Evolutionary conservation across 2,113 vertebrate genomes (phyloP).

Genomic region (Dendrocopos noguchii): DNA sequence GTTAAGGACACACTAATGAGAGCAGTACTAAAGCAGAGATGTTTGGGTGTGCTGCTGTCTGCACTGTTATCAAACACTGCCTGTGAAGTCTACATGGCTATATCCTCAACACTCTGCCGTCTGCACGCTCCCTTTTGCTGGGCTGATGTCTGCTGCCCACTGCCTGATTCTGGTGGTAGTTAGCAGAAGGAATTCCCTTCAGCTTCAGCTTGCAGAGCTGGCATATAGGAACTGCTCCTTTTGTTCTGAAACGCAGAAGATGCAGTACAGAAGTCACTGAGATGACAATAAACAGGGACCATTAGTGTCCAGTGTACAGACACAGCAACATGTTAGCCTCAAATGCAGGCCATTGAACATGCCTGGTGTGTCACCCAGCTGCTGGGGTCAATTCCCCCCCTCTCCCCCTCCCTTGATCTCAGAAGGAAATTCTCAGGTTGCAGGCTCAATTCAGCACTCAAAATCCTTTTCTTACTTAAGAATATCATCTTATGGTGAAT

Average conservation of each 20-base stretch:
- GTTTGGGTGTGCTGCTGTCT: neutral
- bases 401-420: neutral
- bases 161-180: neutral
- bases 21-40: fast-evolving
- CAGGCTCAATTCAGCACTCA: neutral
- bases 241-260: neutral
- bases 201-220: neutral
- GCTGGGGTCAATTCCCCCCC: neutral
- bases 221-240: fast-evolving
- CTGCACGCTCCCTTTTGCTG: neutral
- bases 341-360: neutral
- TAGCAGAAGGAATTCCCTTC: neutral
- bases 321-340: neutral
- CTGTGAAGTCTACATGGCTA: fast-evolving
- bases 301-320: neutral
- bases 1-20: neutral
- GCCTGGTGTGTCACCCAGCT: neutral
- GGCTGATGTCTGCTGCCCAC: fast-evolving
- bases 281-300: neutral
- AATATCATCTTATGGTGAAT: neutral
- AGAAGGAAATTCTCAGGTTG: neutral
- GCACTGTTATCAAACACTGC: neutral
- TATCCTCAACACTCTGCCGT: fast-evolving
- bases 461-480: neutral
- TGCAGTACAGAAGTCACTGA: neutral